Conservation (phyloP, 2,797 vertebrate species). For the Mus minutoides region DNA sequence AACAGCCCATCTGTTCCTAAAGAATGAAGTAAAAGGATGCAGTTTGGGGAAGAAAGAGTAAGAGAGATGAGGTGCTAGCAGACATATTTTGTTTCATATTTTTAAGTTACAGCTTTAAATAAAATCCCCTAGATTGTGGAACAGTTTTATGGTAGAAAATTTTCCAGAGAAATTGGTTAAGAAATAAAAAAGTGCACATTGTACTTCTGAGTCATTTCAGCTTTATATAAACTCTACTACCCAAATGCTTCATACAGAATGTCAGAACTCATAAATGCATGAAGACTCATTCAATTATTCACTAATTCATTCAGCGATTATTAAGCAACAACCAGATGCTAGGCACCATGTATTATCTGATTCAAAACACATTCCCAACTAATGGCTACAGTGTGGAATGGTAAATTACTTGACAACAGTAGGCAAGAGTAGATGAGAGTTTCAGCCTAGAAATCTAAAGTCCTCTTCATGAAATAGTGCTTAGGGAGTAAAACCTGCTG, state of each 20-base stretch:
- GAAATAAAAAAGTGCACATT: neutral
- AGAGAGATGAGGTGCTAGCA: neutral
- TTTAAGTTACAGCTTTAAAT: constrained; percentile 63
- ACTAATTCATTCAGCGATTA: constrained; percentile 49
- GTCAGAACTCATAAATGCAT: constrained; percentile 56
- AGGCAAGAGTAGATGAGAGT: neutral
- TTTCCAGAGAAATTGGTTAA: constrained; percentile 32
- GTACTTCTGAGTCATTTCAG: constrained; percentile 48
- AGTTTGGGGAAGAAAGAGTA: constrained; percentile 39
- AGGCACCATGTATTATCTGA: neutral
- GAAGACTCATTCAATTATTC: constrained; percentile 44
- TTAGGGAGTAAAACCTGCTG: neutral
- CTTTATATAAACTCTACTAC: constrained; percentile 43
- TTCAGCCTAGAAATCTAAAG: neutral
- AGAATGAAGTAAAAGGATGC: constrained; percentile 45
- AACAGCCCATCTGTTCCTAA: constrained; percentile 76
- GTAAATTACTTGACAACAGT: neutral
- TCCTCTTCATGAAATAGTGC: neutral
- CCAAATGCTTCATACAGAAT: neutral
- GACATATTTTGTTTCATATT: constrained; percentile 49
- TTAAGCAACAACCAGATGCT: constrained; percentile 49
- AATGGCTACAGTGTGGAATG: neutral
- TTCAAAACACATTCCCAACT: constrained; percentile 38
- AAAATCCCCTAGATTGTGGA: constrained; percentile 6
- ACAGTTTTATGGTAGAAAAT: neutral